Evolutionary conservation across 92 coral and sea anemone species (phyloP).

Genomic region (Palythoa grandiflora): DNA sequence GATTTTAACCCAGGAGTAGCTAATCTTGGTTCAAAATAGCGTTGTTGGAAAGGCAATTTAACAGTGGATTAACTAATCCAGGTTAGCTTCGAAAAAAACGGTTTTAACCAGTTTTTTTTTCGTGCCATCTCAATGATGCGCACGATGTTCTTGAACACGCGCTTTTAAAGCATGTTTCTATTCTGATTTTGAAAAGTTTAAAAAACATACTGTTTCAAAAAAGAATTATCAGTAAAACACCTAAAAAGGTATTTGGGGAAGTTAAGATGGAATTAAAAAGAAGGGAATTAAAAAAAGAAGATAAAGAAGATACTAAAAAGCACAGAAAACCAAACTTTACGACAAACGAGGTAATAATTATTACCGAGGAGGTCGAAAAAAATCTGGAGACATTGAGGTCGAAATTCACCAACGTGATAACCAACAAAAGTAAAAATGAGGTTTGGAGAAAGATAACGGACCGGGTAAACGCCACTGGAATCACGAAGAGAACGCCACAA

Average conservation of each 20-base stretch:
- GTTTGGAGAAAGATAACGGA: constrained; percentile 29
- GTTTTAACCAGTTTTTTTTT: background rate
- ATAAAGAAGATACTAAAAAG: background rate
- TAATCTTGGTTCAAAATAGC: background rate
- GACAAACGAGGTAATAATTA: no score
- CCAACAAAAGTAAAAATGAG: constrained; percentile 19
- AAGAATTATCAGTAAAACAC: background rate
- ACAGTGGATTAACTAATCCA: background rate
- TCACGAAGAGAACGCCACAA: constrained; percentile 38
- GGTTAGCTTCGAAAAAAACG: background rate
- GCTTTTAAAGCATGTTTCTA: no score
- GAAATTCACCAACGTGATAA: constrained; percentile 45
- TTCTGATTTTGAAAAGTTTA: background rate
- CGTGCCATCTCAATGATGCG: background rate
- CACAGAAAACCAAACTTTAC: no score
- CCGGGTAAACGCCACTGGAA: constrained; percentile 40
- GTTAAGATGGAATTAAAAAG: background rate
- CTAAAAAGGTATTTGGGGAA: background rate
- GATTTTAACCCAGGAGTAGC: background rate
- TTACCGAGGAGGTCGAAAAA: no score
- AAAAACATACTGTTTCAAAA: background rate
- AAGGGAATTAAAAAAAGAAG: background rate
- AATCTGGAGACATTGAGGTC: no score
- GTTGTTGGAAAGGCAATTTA: background rate
- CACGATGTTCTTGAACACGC: background rate